Evolutionary conservation across 2,113 vertebrate genomes (phyloP), one percentile per base, ranked within the genome.

Genomic region (Cochlearius cochlearius): DNA sequence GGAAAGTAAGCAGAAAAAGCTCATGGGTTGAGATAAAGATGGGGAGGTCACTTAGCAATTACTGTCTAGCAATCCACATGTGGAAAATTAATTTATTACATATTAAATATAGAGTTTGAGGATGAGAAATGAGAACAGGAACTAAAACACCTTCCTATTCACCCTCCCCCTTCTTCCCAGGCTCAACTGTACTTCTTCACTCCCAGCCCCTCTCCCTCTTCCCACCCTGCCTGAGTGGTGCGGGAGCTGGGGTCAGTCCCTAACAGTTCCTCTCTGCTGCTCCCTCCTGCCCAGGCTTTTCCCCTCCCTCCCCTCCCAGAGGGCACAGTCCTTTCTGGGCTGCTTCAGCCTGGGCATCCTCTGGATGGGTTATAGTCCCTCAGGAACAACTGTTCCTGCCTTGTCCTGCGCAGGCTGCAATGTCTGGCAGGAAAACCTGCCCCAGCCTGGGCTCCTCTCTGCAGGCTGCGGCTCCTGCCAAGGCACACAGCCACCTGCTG

Each of bases 191-290:
- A 21, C 15, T 67, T 15, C 14, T 49, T 68, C 22, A 18, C 14
- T 76, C 13, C 7, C 1, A 1, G 1, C 23, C n/a, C 20, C 2
- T 52, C n/a, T 32, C 5, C 36, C 19, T 43, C 11, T 41, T 20
- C 12, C 13, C 2, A 43, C 41, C 2, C 4, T 4, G 5, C 15
- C 0, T 5, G 10, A 34, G 34, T 10, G 12, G 20, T 5, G 12
- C 4, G 13, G 25, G 10, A 29, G 11, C 7, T 23, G 15, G 2
- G 2, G 27, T 69, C 56, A 38, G 36, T 12, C 49, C 0, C 0
- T 16, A 43, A 15, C 7, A 38, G 11, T 32, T 67, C 21, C 38
- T 36, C 10, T 21, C 41, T 15, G 15, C 41, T 43, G 14, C 15
- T 43, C 15, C 41, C 41, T 43, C 41, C 1, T 5, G 12, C 3